Percentiles rank a stretch among this genome's conserved stretches.
Conservation (phyloP, 2,888 invertebrate genomes). For the Thalpophila matura region DNA sequence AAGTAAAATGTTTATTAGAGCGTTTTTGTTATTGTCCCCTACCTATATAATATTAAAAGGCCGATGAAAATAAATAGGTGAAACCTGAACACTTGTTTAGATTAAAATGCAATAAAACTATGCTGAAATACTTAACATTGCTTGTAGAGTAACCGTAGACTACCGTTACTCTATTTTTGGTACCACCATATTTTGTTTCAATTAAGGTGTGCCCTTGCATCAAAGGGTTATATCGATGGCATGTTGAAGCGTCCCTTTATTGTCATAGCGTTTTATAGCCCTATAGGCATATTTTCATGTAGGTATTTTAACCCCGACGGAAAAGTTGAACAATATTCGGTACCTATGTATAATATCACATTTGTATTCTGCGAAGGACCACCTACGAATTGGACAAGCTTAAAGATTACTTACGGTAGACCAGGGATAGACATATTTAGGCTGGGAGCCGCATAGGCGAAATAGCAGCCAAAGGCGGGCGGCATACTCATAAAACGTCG, state of each 20-base stretch:
- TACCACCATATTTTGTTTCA: background rate
- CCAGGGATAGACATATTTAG: background rate
- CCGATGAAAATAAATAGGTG: background rate
- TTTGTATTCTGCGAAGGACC: constrained; percentile 19
- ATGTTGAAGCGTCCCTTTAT: background rate
- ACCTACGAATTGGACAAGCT: constrained; percentile 5
- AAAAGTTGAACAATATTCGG: constrained; percentile 16
- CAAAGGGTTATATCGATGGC: background rate
- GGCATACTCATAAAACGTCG: no score
- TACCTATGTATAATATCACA: constrained; percentile 4
- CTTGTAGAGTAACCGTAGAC: no score
- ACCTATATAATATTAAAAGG: background rate
- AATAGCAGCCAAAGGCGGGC: no score
- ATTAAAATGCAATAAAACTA: no score
- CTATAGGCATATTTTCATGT: constrained; percentile 8
- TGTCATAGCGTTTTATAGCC: constrained; percentile 5
- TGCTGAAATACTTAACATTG: background rate
- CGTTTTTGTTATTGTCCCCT: background rate
- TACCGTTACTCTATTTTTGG: background rate
- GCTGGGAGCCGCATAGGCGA: no score
- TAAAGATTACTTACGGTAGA: constrained; percentile 14
- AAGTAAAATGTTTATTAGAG: background rate
- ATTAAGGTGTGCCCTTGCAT: constrained; percentile 5
- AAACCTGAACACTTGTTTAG: no score
- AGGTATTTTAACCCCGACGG: background rate